Conservation (phyloP, 2,888 invertebrate genomes). For the Cylindroiulus punctatus region DNA sequence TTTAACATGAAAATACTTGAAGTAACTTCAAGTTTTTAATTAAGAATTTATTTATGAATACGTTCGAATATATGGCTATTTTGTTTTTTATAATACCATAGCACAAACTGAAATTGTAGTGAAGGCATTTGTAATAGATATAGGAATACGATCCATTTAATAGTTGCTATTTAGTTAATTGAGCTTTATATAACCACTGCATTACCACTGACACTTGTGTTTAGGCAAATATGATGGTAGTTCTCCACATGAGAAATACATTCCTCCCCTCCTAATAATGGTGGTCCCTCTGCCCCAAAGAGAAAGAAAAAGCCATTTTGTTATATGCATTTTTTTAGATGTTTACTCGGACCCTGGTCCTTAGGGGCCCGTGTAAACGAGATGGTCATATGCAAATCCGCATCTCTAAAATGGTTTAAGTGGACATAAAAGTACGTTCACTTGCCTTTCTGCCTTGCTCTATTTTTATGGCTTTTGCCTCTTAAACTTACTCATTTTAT, state of each 20-base stretch:
- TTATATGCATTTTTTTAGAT: not conserved
- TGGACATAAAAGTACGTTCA: conserved; percentile 21
- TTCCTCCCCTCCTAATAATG: not conserved
- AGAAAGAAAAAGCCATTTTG: conserved; percentile 3
- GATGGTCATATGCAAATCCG: conserved; percentile 32
- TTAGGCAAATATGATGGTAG: not conserved
- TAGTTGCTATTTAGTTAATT: no score
- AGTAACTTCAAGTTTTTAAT: no score
- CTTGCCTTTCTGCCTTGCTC: conserved; percentile 20
- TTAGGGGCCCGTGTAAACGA: conserved; percentile 20
- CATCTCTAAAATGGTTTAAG: conserved; percentile 27
- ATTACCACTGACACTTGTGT: no score
- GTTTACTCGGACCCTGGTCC: conserved; percentile 25
- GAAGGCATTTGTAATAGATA: no score
- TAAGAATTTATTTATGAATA: no score
- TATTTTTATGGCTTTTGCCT: conserved; percentile 8
- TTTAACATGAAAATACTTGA: no score
- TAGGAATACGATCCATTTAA: no score
- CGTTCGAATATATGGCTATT: no score
- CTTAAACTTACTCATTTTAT: not conserved
- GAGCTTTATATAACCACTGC: no score
- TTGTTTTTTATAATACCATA: no score
- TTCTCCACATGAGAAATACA: not conserved
- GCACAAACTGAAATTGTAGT: no score
- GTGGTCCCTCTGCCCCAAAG: not conserved